Base-by-base conservation (phyloP, 1,140 invertebrate genomes). In the Agrypnia vestita region DNA sequence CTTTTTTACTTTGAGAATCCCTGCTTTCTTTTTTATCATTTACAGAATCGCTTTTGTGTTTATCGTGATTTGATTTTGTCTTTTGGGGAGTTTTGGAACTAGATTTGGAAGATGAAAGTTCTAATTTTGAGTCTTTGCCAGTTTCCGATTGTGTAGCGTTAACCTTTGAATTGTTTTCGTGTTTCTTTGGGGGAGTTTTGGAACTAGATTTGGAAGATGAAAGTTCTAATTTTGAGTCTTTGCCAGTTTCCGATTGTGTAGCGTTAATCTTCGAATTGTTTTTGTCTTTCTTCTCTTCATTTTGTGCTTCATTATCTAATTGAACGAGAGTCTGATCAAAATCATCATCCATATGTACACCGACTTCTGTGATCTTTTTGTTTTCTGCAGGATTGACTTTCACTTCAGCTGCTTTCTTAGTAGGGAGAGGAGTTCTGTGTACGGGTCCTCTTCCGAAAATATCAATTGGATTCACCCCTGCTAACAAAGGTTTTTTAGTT, bases 281-380 rank as follows among this genome's bases (percentile, higher is more conserved):
- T 35, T 35, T 35, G 25, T 35, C 1, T 35, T 35, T 35, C 6
- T 47, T 53, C 19, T 49, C 17, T 51, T 19, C 12, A 73, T 12
- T 51, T 7, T 43, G 1, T 12, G 12, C n/a, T 53, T 61, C 67
- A n/a, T 72, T 55, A 35, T 64, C 56, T 74, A 69, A 84, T 84
- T 93, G 89, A 78, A 91, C 84, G 13, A 95, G 85, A 25, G 92
- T 93, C 83, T 91, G 90, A 84, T 93, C 90, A 87, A 95, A 95
- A 81, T 93, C 91, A 69, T 92, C 90, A 90, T 95, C 93, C 76
- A 91, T 89, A 84, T 94, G 92, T 72, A 92, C 89, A 78, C 90
- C 90, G 67, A 87, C 83, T 87, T 91, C 81, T 73, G 75, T 56
- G 81, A 46, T 13, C 49, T 61, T 75, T 82, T 83, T 79, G 11